phyloP scores from a whole-genome alignment of 2,888 invertebrate species.

The Drosophila kuntzei region DNA sequence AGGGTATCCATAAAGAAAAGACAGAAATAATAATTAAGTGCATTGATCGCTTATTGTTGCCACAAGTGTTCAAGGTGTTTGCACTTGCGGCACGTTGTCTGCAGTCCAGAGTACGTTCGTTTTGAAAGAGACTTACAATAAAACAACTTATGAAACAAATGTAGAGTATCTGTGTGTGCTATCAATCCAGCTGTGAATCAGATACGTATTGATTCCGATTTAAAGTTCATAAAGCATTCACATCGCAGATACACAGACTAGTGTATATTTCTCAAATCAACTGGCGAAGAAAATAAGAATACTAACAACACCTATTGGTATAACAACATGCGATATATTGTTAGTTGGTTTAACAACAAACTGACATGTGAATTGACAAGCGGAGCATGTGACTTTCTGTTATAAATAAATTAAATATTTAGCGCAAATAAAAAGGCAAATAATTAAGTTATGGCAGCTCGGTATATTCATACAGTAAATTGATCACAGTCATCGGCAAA shows the following conservation, averaged over 20 bases:
- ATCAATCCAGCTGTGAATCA: slow-evolving; percentile 1
- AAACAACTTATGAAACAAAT: background rate
- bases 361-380: slow-evolving; percentile 54
- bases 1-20: slow-evolving; percentile 1
- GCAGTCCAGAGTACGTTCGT: background rate
- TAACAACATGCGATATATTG: slow-evolving; percentile 30
- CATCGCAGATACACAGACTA: slow-evolving; percentile 3
- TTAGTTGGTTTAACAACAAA: slow-evolving; percentile 48
- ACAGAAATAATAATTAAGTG: background rate
- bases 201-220: slow-evolving; percentile 2
- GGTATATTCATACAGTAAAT: slow-evolving; percentile 34
- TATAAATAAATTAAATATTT: slow-evolving; percentile 58
- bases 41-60: slow-evolving; percentile 25
- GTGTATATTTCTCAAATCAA: slow-evolving; percentile 22
- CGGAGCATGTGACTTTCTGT: slow-evolving; percentile 65
- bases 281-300: slow-evolving; percentile 9
- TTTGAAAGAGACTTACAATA: background rate
- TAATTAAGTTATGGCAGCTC: slow-evolving; percentile 60
- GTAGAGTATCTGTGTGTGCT: slow-evolving; percentile 6
- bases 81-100: background rate
- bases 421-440: slow-evolving; percentile 53
- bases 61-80: slow-evolving; percentile 20
- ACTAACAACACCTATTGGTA: slow-evolving; percentile 5
- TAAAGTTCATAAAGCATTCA: slow-evolving; percentile 12
- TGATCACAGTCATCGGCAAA: slow-evolving; percentile 42